Conservation (phyloP, 53 echinoderm and acorn worm genomes). For the Mesocentrotus franciscanus region DNA sequence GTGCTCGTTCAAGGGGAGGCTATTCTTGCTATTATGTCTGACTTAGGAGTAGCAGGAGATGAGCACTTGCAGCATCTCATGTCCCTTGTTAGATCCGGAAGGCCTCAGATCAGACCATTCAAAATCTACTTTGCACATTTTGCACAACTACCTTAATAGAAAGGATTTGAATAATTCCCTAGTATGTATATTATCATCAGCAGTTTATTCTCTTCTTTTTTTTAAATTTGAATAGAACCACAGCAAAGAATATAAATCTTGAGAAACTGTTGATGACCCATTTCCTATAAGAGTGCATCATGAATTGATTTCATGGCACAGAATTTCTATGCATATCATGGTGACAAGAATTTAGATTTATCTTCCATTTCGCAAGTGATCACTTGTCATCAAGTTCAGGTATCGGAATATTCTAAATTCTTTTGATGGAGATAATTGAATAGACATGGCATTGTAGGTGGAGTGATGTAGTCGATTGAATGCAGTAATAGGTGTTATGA, state of each 20-base stretch:
- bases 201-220: too few relatives aligned
- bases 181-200: too few relatives aligned
- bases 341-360: not conserved
- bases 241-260: too few relatives aligned
- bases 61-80: not conserved
- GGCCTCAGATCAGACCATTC: not conserved
- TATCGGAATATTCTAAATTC: not conserved
- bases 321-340: too few relatives aligned
- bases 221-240: too few relatives aligned
- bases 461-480: not conserved
- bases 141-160: not conserved
- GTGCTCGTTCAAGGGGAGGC: not conserved
- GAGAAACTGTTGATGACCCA: too few relatives aligned
- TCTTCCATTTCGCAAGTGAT: not conserved
- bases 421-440: not conserved
- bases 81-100: not conserved
- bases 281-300: too few relatives aligned
- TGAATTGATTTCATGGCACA: too few relatives aligned
- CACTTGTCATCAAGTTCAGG: not conserved
- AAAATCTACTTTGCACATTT: not conserved
- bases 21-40: not conserved
- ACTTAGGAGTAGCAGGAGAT: too few relatives aligned
- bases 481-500: not conserved
- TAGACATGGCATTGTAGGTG: not conserved
- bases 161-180: not conserved